phyloP scores from a whole-genome alignment of 2,797 vertebrate species.

The Acropternis orthonyx region DNA sequence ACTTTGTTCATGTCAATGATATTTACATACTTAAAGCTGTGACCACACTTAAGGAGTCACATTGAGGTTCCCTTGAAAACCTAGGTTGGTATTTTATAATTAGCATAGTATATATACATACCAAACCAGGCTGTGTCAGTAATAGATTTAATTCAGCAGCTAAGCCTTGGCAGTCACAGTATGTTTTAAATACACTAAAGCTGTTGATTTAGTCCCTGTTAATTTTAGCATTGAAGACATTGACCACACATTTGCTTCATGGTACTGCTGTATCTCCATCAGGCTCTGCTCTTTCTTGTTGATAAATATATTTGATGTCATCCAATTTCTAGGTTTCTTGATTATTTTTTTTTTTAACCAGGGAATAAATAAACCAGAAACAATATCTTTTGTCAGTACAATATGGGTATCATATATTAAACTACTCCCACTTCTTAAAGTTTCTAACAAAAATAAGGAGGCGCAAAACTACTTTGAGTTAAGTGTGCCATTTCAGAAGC shows the following conservation, averaged over 20 bases:
- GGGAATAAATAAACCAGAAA: not conserved
- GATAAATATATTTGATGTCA: not conserved
- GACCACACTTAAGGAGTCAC: not conserved
- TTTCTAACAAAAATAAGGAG: not conserved
- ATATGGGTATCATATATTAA: not conserved
- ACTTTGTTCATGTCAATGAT: not conserved
- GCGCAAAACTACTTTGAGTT: not conserved
- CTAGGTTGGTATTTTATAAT: slow-evolving; percentile 38
- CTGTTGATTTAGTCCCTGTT: slow-evolving; percentile 9
- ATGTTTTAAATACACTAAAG: not conserved
- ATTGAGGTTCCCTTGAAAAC: slow-evolving; percentile 37
- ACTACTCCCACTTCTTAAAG: not conserved
- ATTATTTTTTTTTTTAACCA: not conserved
- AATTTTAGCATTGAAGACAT: not conserved
- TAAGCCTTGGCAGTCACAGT: not conserved
- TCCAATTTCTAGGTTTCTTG: not conserved
- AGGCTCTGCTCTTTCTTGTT: not conserved
- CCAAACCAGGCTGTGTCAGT: not conserved
- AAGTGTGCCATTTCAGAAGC: not conserved
- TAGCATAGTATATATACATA: slow-evolving; percentile 13
- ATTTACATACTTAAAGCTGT: slow-evolving; percentile 3
- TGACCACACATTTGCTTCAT: not conserved
- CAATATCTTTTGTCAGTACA: not conserved
- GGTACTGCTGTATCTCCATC: not conserved
- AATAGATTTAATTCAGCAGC: slow-evolving; percentile 11